Base-by-base conservation (phyloP, 2,888 invertebrate species). In the Chrysodeixis includens region DNA sequence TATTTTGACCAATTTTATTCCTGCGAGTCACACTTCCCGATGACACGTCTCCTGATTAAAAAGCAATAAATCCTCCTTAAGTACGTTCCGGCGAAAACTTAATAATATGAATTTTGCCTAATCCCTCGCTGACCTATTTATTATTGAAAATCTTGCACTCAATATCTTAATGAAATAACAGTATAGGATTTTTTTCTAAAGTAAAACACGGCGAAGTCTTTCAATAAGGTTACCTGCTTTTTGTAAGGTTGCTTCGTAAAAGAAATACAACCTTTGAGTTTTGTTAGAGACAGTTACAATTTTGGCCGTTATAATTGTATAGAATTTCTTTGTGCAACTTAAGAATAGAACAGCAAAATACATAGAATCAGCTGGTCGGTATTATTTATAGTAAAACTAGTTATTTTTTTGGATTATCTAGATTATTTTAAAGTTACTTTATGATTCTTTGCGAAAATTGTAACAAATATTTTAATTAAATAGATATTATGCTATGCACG, bases 261-360 rank as follows among this genome's bases (percentile, higher is more conserved):
- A 87, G 86, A 88, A 86, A 83, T 67, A 87, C 87, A 88, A 86
- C 85, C 83, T 89, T 88, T 85, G 87, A 90, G 88, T 91, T 92
- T 92, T 90, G 90, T 91, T 85, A 87, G 88, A 91, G 92, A 95
- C 94, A 93, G 94, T 95, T 95, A 95, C 93, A 91, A 92, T 94
- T 93, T 94, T 79, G 93, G 93, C 94, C 94, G 95, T 95, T 95
- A 94, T 95, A 94, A 95, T 95, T 95, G 93, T 94, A 94, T 94
- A 94, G 92, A 92, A 94, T 93, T 94, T 91, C 90, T 90, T 93
- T 94, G 90, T 91, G 86, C 84, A 84, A 81, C 83, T 71, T 76
- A 82, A 84, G 86, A 87, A 88, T 78, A 65, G 78, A 85, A 90
- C 85, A 86, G 56, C 35, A 67, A 81, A 85, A 84, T 20, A 10